These are phyloP conservation scores for Idaea dimidiata DNA, from an alignment of 2,888 invertebrate genomes.

Conservation along the genomic window DNA sequence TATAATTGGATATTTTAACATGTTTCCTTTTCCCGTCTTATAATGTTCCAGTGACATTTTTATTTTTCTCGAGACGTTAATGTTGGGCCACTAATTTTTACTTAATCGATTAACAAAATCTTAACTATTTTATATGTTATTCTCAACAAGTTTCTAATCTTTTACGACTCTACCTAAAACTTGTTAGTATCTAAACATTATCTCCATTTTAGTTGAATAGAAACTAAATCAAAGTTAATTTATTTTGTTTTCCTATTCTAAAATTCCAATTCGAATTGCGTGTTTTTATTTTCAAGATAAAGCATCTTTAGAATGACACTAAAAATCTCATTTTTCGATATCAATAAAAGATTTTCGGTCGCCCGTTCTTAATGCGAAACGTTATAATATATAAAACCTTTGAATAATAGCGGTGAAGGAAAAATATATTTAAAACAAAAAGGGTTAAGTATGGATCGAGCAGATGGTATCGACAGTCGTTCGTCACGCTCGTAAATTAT, in stretches of 20 bases:
- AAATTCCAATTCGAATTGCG: constrained; percentile 29
- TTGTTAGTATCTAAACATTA: constrained; percentile 42
- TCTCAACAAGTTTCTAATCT: constrained; percentile 37
- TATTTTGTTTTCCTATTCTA: constrained; percentile 38
- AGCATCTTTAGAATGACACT: constrained; percentile 55
- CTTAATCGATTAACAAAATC: constrained; percentile 45
- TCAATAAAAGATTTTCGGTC: constrained; percentile 71
- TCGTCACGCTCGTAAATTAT: constrained; percentile 80
- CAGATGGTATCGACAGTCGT: constrained; percentile 78
- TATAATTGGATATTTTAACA: constrained; percentile 2
- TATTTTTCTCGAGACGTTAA: constrained; percentile 25
- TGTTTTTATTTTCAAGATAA: constrained; percentile 58
- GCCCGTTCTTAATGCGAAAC: constrained; percentile 65
- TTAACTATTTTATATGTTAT: constrained; percentile 43
- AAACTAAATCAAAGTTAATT: constrained; percentile 47
- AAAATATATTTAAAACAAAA: constrained; percentile 73
- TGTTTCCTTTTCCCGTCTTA: constrained; percentile 12
- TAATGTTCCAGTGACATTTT: constrained; percentile 23
- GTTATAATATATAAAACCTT: constrained; percentile 58
- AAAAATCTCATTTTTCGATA: constrained; percentile 67
- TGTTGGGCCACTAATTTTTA: constrained; percentile 29
- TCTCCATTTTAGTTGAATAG: constrained; percentile 44
- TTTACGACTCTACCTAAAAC: constrained; percentile 39
- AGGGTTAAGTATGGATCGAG: constrained; percentile 71
- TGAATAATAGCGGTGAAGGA: constrained; percentile 75